Conservation (phyloP, 2,888 invertebrate species). For the Anodontia alba region DNA sequence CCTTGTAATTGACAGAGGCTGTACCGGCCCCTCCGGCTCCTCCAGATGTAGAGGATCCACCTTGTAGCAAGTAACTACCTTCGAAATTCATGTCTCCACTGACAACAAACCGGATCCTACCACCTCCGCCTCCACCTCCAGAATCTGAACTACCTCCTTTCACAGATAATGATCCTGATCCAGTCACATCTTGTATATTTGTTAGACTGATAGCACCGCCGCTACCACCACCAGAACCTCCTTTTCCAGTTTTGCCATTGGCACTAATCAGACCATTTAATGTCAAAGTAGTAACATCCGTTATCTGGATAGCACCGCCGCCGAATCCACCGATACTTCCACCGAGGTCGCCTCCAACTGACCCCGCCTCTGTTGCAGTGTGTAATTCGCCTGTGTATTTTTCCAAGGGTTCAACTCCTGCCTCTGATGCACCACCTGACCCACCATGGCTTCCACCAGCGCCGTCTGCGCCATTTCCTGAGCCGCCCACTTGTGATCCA, state of each 20-base stretch:
- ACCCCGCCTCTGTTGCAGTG: slow-evolving; percentile 52
- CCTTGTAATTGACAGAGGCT: slow-evolving; percentile 50
- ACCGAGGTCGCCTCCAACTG: slow-evolving; percentile 63
- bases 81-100: slow-evolving; percentile 61
- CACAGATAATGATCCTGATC: slow-evolving; percentile 61
- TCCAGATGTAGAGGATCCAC: slow-evolving; percentile 59
- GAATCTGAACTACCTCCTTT: slow-evolving; percentile 60
- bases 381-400: slow-evolving; percentile 50
- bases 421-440: slow-evolving; percentile 61
- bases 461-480: slow-evolving; percentile 57
- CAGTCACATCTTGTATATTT: slow-evolving; percentile 48
- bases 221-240: slow-evolving; percentile 69
- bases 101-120: slow-evolving; percentile 61
- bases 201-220: slow-evolving; percentile 63
- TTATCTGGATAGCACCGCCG: slow-evolving; percentile 61
- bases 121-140: slow-evolving; percentile 74
- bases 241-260: slow-evolving; percentile 57
- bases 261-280: slow-evolving; percentile 69
- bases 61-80: slow-evolving; percentile 58
- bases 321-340: slow-evolving; percentile 58
- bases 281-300: slow-evolving; percentile 43
- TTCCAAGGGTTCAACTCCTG: slow-evolving; percentile 28
- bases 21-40: slow-evolving; percentile 73
- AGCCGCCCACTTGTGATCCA: slow-evolving; percentile 49
- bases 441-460: slow-evolving; percentile 74